Conservation (phyloP, 1,140 invertebrate genomes). For the Drosophila kanapiae region DNA sequence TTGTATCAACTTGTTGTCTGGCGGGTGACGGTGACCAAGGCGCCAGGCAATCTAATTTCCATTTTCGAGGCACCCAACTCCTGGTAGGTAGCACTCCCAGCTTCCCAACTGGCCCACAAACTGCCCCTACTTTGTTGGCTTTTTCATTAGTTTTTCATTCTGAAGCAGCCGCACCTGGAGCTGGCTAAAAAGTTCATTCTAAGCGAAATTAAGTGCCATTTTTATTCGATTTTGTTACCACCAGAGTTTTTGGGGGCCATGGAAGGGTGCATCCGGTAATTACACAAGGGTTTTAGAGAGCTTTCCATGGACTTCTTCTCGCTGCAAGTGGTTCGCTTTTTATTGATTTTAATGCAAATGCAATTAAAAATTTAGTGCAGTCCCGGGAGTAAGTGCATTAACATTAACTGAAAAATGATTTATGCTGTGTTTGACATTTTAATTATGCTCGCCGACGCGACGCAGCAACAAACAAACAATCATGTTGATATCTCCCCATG, state of each 20-base stretch:
- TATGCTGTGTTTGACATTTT: constrained; percentile 74
- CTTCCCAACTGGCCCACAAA: neutral
- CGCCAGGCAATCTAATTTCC: constrained; percentile 77
- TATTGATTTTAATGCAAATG: constrained; percentile 81
- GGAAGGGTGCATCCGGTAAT: constrained; percentile 38
- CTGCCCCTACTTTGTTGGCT: constrained; percentile 40
- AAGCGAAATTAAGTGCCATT: constrained; percentile 76
- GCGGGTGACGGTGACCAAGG: constrained; percentile 30
- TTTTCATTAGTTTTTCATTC: constrained; percentile 76
- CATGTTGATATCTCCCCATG: constrained; percentile 29
- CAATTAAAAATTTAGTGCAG: constrained; percentile 77
- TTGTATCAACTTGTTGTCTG: constrained; percentile 76
- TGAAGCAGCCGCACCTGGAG: constrained; percentile 55
- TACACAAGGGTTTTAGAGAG: constrained; percentile 24
- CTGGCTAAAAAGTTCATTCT: constrained; percentile 67
- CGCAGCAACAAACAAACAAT: constrained; percentile 44
- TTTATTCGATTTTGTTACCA: constrained; percentile 48
- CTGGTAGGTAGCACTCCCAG: neutral
- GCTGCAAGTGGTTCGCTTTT: constrained; percentile 25
- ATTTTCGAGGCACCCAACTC: constrained; percentile 46
- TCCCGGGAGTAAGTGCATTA: constrained; percentile 61
- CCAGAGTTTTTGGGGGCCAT: constrained; percentile 28
- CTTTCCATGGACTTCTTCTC: constrained; percentile 14
- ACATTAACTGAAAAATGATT: constrained; percentile 70
- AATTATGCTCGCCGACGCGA: constrained; percentile 53